Percentiles rank a stretch among this genome's conserved stretches.
Evolutionary conservation across 37 sponge, comb jelly and placozoan species (phyloP).

Genomic region (Cliona cf. orientalis): DNA sequence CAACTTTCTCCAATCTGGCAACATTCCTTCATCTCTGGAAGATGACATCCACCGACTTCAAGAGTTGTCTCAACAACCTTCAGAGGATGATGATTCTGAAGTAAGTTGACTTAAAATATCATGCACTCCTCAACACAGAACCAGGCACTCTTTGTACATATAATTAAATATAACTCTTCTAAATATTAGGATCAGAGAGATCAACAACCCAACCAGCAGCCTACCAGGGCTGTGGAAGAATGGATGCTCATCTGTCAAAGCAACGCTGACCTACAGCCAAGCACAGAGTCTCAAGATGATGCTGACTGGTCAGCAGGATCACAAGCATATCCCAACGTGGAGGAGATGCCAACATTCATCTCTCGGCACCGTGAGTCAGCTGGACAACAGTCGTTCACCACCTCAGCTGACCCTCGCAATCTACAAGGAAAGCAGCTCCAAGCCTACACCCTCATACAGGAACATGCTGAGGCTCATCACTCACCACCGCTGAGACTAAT

Average conservation of each 20-base stretch:
- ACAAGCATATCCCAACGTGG: conserved; percentile 38
- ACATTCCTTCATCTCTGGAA: conserved; percentile 49
- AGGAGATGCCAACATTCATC: conserved; percentile 32
- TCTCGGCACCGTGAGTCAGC: background rate
- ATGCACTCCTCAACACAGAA: too few relatives aligned
- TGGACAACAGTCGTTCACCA: conserved; percentile 16
- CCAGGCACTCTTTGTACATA: too few relatives aligned
- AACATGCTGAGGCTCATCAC: background rate
- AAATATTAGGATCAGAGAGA: conserved; percentile 16
- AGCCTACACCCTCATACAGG: conserved; percentile 46
- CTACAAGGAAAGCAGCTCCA: conserved; percentile 44
- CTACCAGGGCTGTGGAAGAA: conserved; percentile 35
- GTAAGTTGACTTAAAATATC: background rate
- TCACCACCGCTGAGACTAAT: conserved; percentile 26
- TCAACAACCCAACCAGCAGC: background rate
- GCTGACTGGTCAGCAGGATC: conserved; percentile 21
- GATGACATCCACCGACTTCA: conserved; percentile 56
- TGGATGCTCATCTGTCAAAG: conserved; percentile 62
- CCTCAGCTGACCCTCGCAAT: conserved; percentile 28
- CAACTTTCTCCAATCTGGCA: conserved; percentile 37
- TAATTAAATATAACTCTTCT: background rate
- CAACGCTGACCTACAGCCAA: background rate
- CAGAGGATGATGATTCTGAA: background rate
- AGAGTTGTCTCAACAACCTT: background rate
- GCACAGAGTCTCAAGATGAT: background rate